Evolutionary conservation across 2,113 vertebrate species (phyloP).

Genomic region (Elanoides forficatus): DNA sequence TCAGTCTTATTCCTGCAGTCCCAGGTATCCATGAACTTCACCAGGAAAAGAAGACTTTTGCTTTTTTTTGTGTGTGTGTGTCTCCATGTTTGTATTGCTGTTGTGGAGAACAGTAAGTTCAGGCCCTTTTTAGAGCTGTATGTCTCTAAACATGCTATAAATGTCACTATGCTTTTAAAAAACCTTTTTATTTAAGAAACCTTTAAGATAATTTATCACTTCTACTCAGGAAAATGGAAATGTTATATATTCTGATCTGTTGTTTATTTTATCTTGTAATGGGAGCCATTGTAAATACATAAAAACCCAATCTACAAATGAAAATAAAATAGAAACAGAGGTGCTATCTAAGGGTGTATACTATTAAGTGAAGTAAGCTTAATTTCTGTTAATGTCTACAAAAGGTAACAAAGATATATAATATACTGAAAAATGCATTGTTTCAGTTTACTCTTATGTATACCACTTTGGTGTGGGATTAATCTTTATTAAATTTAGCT

Average conservation of each 20-base stretch:
- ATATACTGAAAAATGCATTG: background rate
- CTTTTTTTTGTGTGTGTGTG: background rate
- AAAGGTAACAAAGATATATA: background rate
- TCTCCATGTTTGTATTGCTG: background rate
- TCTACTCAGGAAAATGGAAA: background rate
- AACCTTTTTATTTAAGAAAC: background rate
- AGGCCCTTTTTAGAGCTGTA: background rate
- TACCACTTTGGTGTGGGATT: background rate
- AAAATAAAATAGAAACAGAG: background rate
- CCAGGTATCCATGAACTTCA: background rate
- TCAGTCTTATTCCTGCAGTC: background rate
- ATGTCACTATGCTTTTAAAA: background rate
- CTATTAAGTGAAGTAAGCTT: background rate
- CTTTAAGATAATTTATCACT: background rate
- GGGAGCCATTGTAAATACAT: background rate
- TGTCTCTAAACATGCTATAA: background rate
- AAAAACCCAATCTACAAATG: background rate
- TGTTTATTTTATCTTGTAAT: background rate
- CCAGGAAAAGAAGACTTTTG: background rate
- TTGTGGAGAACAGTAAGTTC: background rate
- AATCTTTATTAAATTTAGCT: background rate
- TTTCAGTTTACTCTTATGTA: background rate
- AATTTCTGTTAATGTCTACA: background rate
- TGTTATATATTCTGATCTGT: background rate
- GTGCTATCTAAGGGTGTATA: background rate